phyloP scores from a whole-genome alignment of 2,888 invertebrate genomes.

The Diploptera punctata region DNA sequence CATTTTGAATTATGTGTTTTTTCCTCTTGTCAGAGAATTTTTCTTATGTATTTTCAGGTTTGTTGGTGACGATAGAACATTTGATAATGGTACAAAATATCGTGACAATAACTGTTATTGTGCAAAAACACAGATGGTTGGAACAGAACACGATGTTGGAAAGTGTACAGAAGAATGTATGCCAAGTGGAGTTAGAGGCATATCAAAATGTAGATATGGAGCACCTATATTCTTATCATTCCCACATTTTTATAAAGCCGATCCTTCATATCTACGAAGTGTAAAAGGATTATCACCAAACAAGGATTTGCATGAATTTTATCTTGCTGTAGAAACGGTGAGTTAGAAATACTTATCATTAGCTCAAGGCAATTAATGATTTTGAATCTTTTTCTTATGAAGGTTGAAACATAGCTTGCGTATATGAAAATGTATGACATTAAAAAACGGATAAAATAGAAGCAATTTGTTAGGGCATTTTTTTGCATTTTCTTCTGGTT shows the following conservation, averaged over 20 bases:
- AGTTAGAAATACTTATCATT: no score
- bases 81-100: slow-evolving; percentile 74
- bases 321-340: slow-evolving; percentile 72
- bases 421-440: no score
- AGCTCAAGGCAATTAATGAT: no score
- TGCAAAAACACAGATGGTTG: slow-evolving; percentile 29
- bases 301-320: slow-evolving; percentile 67
- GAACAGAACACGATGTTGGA: not conserved
- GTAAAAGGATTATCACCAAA: slow-evolving; percentile 73
- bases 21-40: not conserved
- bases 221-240: slow-evolving; percentile 85
- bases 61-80: slow-evolving; percentile 65
- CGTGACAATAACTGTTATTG: slow-evolving; percentile 74
- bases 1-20: no score
- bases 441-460: no score
- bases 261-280: slow-evolving; percentile 66
- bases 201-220: slow-evolving; percentile 75
- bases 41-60: slow-evolving; percentile 1
- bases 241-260: slow-evolving; percentile 82
- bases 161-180: slow-evolving; percentile 45
- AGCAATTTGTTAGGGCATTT: no score
- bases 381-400: no score
- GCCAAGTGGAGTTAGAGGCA: slow-evolving; percentile 69
- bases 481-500: no score
- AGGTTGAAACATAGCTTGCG: no score